Evolutionary conservation across 2,113 vertebrate genomes (phyloP).

Genomic region (Orientallactaga bullata): DNA sequence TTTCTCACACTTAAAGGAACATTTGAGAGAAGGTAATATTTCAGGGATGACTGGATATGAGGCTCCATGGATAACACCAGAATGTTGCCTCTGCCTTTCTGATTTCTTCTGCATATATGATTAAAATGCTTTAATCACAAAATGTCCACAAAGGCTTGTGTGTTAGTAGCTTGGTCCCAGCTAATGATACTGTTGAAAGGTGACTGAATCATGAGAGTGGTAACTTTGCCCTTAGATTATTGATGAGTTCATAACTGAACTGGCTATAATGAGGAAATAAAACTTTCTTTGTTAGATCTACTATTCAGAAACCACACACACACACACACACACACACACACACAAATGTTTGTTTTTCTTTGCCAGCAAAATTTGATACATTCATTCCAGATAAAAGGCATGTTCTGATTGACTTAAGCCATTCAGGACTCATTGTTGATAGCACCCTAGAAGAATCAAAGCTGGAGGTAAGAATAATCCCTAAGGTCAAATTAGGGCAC

Average conservation of each 20-base stretch:
- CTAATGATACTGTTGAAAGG: neutral
- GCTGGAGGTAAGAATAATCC: too few relatives aligned
- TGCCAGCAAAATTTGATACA: neutral
- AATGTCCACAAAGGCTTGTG: neutral
- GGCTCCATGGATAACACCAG: neutral
- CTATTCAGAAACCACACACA: neutral
- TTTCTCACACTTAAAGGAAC: neutral
- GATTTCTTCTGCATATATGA: neutral
- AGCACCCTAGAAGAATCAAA: rapidly evolving
- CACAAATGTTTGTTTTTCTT: neutral
- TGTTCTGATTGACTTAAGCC: too few relatives aligned
- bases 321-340: too few relatives aligned
- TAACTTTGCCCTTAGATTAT: neutral
- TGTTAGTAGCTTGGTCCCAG: neutral
- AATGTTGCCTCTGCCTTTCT: neutral
- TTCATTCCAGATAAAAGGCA: neutral
- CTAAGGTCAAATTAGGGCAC: neutral
- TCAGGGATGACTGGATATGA: neutral
- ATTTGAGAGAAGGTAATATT: neutral
- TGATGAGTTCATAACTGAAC: neutral
- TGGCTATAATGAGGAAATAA: neutral
- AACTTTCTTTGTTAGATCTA: neutral
- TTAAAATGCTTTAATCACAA: neutral
- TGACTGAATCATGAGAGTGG: neutral
- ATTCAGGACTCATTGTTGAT: neutral